Conservation (phyloP, 2,888 invertebrate genomes). For the Eupithecia insigniata region DNA sequence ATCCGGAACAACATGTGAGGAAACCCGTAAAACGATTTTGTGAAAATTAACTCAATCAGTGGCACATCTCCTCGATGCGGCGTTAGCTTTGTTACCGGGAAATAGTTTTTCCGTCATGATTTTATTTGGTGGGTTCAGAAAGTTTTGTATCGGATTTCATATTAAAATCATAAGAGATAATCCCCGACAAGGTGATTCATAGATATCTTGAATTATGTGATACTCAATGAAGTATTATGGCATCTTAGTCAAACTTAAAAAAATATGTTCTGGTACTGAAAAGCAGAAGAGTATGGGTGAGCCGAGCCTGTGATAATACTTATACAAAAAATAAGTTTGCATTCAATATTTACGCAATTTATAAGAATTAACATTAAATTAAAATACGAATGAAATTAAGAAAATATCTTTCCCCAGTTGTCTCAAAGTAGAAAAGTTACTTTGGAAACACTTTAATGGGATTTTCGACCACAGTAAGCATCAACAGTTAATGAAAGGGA, state of each 20-base stretch:
- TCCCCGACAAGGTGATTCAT: neutral
- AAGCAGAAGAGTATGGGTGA: too few relatives aligned
- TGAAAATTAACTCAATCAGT: constrained; percentile 77
- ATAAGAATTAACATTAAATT: neutral
- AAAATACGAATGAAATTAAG: neutral
- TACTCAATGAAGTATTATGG: neutral
- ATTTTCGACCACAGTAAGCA: constrained; percentile 65
- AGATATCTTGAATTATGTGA: neutral
- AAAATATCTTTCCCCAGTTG: neutral
- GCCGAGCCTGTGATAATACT: neutral
- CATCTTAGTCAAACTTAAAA: neutral
- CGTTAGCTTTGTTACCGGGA: constrained; percentile 17
- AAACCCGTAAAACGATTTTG: constrained; percentile 77
- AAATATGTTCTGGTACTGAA: too few relatives aligned
- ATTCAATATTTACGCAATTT: neutral
- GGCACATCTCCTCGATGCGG: constrained; percentile 38
- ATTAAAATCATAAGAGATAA: neutral
- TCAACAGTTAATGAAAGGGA: constrained; percentile 81
- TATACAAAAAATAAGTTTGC: neutral
- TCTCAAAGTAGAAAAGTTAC: constrained; percentile 53
- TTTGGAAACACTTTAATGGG: constrained; percentile 61
- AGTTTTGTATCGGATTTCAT: neutral
- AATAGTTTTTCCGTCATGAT: constrained; percentile 12
- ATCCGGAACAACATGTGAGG: constrained; percentile 76
- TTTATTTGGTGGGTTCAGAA: neutral